A percentile compares a stretch with the other conserved stretches of the same genome.
Evolutionary conservation across 2,113 vertebrate species (phyloP).

Genomic region (Tringa solitaria): DNA sequence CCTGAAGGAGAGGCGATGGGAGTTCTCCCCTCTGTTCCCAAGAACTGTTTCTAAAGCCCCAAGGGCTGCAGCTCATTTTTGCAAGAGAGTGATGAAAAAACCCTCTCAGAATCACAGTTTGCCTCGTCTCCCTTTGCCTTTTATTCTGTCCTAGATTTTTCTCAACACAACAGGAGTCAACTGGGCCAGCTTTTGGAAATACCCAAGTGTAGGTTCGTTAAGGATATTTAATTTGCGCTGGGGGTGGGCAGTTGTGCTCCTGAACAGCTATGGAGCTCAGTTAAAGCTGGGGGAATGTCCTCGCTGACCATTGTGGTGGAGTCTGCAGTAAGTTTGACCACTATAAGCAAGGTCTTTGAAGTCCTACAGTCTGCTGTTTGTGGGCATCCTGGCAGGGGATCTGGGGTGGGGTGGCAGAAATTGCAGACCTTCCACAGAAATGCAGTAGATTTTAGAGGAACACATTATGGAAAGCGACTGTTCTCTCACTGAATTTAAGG

Average conservation of each 20-base stretch:
- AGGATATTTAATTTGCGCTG: background rate
- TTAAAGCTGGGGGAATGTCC: background rate
- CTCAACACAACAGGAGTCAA: background rate
- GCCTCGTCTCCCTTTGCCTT: background rate
- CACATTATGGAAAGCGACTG: accelerated
- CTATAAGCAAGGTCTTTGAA: background rate
- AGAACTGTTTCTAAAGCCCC: background rate
- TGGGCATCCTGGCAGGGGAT: background rate
- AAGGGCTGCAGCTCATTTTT: background rate
- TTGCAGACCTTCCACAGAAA: background rate
- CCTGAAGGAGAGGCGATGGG: background rate
- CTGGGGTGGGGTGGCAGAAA: background rate
- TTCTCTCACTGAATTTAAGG: background rate
- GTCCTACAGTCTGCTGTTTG: background rate
- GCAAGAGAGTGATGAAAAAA: background rate
- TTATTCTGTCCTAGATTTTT: background rate
- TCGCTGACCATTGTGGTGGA: accelerated
- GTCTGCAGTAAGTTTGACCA: background rate
- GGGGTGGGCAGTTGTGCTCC: background rate
- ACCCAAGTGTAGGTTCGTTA: background rate
- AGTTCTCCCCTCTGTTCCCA: background rate
- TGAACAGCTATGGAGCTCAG: background rate
- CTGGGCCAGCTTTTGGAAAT: background rate
- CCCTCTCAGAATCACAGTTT: background rate
- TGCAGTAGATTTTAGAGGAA: background rate